Percentiles rank a stretch among this genome's conserved stretches.
Evolutionary conservation across 2,888 invertebrate genomes (phyloP).

Genomic region (Cotesia congregata): DNA sequence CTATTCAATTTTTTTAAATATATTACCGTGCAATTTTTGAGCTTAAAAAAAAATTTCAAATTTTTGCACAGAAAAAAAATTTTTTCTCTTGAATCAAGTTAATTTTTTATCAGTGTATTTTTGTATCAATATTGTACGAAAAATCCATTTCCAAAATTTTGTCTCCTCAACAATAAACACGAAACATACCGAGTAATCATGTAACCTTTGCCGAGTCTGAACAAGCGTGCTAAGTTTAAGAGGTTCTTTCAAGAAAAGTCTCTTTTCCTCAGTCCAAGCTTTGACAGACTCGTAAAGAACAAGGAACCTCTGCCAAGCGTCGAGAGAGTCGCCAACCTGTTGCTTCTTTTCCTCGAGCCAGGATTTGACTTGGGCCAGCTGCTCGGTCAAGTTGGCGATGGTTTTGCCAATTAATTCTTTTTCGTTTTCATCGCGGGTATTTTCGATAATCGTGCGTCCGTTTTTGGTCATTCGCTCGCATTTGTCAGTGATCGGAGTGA

Average conservation of each 20-base stretch:
- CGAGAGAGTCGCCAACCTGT: conserved; percentile 87
- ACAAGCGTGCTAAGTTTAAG: conserved; percentile 83
- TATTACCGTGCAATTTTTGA: background rate
- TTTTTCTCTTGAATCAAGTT: too few species aligned
- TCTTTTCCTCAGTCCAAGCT: conserved; percentile 87
- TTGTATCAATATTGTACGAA: background rate
- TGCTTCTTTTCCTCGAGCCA: conserved; percentile 88
- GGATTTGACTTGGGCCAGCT: conserved; percentile 82
- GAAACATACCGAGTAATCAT: conserved; percentile 84
- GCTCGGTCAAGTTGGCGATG: conserved; percentile 82
- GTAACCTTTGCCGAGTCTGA: conserved; percentile 87
- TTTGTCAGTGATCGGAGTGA: conserved; percentile 80
- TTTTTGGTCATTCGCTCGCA: conserved; percentile 84
- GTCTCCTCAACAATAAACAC: background rate
- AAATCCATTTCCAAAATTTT: too few species aligned
- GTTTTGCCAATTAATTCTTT: conserved; percentile 82
- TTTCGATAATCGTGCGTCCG: conserved; percentile 84
- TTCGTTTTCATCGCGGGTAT: conserved; percentile 84
- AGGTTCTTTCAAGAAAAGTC: conserved; percentile 83
- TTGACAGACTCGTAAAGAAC: conserved; percentile 85
- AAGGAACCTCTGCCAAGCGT: conserved; percentile 90
- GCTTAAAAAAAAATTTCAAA: too few species aligned
- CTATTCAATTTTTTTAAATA: background rate
- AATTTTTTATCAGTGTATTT: background rate
- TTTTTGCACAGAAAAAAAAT: too few species aligned